phyloP scores from a whole-genome alignment of 2,113 vertebrate genomes.

The Orientallactaga bullata region DNA sequence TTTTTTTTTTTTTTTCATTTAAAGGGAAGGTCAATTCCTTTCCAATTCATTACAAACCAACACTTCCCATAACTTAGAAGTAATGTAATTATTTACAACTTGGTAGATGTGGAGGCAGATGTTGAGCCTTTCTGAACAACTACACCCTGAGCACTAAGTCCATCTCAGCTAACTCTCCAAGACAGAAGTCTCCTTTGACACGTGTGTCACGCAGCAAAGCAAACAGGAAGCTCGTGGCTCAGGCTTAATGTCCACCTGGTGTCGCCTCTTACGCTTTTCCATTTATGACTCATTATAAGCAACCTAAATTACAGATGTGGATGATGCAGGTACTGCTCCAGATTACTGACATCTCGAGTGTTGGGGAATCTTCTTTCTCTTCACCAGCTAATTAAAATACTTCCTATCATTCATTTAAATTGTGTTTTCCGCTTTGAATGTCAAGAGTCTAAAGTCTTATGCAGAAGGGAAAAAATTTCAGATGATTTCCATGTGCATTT shows the following conservation, averaged over 20 bases:
- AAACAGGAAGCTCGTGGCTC: neutral
- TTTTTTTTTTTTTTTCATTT: neutral
- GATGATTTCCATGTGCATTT: conserved; percentile 48
- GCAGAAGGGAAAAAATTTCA: conserved; percentile 19
- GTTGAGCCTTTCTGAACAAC: neutral
- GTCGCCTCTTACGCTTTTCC: neutral
- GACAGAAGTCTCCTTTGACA: neutral
- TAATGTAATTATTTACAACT: neutral
- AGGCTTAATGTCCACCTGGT: neutral
- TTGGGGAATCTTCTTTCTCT: conserved; percentile 20
- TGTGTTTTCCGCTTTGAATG: conserved; percentile 54
- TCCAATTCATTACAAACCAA: conserved; percentile 28
- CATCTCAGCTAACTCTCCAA: neutral
- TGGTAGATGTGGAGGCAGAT: neutral
- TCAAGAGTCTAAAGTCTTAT: conserved; percentile 64
- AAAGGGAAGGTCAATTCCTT: neutral
- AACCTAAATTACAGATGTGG: conserved; percentile 31
- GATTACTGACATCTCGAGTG: conserved; percentile 36
- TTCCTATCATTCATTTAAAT: conserved; percentile 40
- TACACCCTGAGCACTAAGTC: neutral
- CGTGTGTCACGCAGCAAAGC: neutral
- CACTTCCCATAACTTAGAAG: conserved; percentile 12
- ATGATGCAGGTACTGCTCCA: neutral
- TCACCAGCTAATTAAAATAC: conserved; percentile 58
- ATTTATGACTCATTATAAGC: conserved; percentile 20